Percentiles rank a stretch among this genome's conserved stretches.
phyloP scores from a whole-genome alignment of 2,797 vertebrate species.

The Miichthys miiuy region DNA sequence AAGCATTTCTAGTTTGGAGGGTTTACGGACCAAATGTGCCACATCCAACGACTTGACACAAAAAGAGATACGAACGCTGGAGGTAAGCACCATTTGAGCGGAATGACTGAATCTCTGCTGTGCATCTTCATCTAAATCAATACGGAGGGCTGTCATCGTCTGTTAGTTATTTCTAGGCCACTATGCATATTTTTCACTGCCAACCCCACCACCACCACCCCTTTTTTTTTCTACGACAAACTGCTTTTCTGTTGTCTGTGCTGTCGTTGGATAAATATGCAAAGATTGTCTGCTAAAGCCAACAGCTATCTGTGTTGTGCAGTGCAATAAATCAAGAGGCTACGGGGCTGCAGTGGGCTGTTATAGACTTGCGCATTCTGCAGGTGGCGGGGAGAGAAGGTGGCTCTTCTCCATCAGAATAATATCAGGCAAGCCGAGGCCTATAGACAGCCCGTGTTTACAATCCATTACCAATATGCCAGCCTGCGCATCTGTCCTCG shows the following conservation, averaged over 20 bases:
- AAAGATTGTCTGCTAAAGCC: slow-evolving; percentile 42
- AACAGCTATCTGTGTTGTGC: slow-evolving; percentile 74
- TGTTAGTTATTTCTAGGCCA: slow-evolving; percentile 65
- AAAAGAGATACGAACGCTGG: slow-evolving; percentile 96
- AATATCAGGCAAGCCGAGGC: slow-evolving; percentile 72
- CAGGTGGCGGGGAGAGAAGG: slow-evolving; percentile 91
- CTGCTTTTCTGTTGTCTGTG: neutral
- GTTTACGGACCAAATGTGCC: slow-evolving; percentile 98
- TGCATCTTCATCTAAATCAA: slow-evolving; percentile 67
- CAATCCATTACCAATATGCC: slow-evolving; percentile 58
- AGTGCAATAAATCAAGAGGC: slow-evolving; percentile 84
- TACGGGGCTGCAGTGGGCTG: slow-evolving; percentile 86
- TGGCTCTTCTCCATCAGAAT: slow-evolving; percentile 76
- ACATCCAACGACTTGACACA: slow-evolving; percentile 99
- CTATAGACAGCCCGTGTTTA: slow-evolving; percentile 74
- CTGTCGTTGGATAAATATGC: slow-evolving; percentile 44
- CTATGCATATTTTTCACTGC: slow-evolving; percentile 49
- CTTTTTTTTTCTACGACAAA: neutral
- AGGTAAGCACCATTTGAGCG: slow-evolving; percentile 86
- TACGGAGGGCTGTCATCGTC: slow-evolving; percentile 53
- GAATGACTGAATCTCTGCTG: slow-evolving; percentile 41
- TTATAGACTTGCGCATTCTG: slow-evolving; percentile 92
- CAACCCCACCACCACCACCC: neutral
- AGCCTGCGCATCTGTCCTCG: slow-evolving; percentile 69
- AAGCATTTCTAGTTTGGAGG: slow-evolving; percentile 98